phyloP scores from a whole-genome alignment of 2,113 vertebrate species.

The Pholis gunnellus region DNA sequence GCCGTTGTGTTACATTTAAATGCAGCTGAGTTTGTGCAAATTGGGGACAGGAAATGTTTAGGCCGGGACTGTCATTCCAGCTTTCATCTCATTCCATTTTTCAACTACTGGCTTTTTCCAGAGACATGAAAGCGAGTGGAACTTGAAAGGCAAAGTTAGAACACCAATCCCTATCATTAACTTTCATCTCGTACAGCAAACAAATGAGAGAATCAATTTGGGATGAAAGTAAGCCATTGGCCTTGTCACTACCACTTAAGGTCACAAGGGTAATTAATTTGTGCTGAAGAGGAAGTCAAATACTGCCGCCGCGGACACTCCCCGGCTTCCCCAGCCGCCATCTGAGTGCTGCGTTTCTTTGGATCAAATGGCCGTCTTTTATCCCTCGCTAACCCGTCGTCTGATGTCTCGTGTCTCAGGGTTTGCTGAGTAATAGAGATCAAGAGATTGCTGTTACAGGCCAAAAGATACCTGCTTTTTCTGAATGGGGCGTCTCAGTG shows the following conservation, averaged over 20 bases:
- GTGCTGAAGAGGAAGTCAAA: slow-evolving; percentile 61
- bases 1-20: slow-evolving; percentile 16
- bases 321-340: slow-evolving; percentile 43
- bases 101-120: slow-evolving; percentile 43
- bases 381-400: slow-evolving; percentile 45
- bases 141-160: slow-evolving; percentile 68
- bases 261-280: slow-evolving; percentile 72
- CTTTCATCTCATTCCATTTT: slow-evolving; percentile 56
- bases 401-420: slow-evolving; percentile 66
- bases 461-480: slow-evolving; percentile 49
- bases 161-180: slow-evolving; percentile 60
- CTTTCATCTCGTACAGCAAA: slow-evolving; percentile 65
- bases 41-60: slow-evolving; percentile 49
- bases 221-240: slow-evolving; percentile 68
- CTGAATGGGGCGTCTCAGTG: slow-evolving; percentile 35
- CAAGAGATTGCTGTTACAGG: slow-evolving; percentile 66
- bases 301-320: slow-evolving; percentile 36
- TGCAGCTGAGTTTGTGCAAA: slow-evolving; percentile 39
- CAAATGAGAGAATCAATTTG: slow-evolving; percentile 67
- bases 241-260: slow-evolving; percentile 65
- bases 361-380: slow-evolving; percentile 74
- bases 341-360: slow-evolving; percentile 44
- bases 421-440: slow-evolving; percentile 70
- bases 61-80: slow-evolving; percentile 32
- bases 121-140: slow-evolving; percentile 63